Evolutionary conservation across 2,888 invertebrate species (phyloP), one percentile per base, ranked within the genome.

Genomic region (Nomada ferruginata): DNA sequence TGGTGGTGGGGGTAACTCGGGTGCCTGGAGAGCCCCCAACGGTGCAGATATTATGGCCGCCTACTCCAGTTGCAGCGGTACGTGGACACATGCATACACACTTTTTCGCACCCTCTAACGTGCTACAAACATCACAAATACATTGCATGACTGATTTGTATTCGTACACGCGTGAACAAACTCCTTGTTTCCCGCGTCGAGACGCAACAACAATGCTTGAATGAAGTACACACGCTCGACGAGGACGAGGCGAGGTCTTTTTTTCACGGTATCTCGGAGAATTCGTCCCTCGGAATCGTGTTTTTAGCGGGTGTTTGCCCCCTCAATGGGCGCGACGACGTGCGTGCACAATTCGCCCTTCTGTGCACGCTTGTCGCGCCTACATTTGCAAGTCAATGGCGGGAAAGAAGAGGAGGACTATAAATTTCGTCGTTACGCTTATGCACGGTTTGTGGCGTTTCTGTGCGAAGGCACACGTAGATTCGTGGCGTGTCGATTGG

Each of bases 21-120:
- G 92, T 0, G 92, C 92, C n/a, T 95, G 95, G 89, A 95, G 95
- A 80, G 96, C 97, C 82, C 97, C 97, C 11, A 94, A 94, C 65
- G 96, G 96, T 88, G 96, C 97, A 0, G 97, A 97, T 91, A 95
- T 97, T 90, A 93, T 97, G 23, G 95, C 96, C 63, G 96, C 96
- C 91, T 97, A 96, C 91, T 96, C 96, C 29, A 96, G 96, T 63
- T 95, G 95, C 66, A 96, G 96, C 89, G 96, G 97, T 96, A 91
- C 90, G 90, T 86, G 76, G 18, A 69, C n/a, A 11, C n/a, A 23
- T 55, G 20, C 55, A 42, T 36, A 55, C 23, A 57, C n/a, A 44
- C 13, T 47, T 20, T 20, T 20, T n/a, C 50, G 50, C 23, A 42
- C 42, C 42, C 13, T 59, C 53, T 52, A 53, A 53, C 53, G n/a